phyloP scores from a whole-genome alignment of 2,797 vertebrate genomes.

The Aphelocoma californica region DNA sequence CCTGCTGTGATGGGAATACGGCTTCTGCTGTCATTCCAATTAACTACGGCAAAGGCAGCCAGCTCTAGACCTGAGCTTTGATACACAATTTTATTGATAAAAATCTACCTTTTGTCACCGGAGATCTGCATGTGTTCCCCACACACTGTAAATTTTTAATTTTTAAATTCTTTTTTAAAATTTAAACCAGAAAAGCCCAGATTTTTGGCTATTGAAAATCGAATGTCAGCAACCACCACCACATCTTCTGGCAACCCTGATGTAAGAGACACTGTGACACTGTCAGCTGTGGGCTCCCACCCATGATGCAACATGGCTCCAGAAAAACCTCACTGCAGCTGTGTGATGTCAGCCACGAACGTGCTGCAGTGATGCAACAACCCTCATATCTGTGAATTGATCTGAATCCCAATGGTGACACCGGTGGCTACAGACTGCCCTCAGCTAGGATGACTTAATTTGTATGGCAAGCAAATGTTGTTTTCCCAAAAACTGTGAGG shows the following conservation, averaged over 20 bases:
- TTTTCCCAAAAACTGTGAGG: constrained; percentile 29
- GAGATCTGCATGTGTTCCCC: neutral
- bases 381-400: neutral
- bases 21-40: neutral
- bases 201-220: neutral
- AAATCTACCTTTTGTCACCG: neutral
- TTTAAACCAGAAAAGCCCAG: neutral
- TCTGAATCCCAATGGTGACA: neutral
- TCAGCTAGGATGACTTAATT: neutral
- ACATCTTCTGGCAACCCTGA: neutral
- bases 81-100: neutral
- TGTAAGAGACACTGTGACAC: neutral
- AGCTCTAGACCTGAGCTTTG: neutral
- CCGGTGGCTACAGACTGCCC: neutral
- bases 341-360: neutral
- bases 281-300: neutral
- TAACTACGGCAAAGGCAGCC: fast-evolving
- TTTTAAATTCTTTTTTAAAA: neutral
- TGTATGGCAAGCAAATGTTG: neutral
- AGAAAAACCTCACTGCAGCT: neutral
- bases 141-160: too few species aligned
- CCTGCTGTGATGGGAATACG: neutral
- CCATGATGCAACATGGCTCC: neutral
- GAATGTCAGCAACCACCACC: neutral
- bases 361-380: neutral